phyloP scores from a whole-genome alignment of 2,797 vertebrate genomes.

The Enteromius anoplus region DNA sequence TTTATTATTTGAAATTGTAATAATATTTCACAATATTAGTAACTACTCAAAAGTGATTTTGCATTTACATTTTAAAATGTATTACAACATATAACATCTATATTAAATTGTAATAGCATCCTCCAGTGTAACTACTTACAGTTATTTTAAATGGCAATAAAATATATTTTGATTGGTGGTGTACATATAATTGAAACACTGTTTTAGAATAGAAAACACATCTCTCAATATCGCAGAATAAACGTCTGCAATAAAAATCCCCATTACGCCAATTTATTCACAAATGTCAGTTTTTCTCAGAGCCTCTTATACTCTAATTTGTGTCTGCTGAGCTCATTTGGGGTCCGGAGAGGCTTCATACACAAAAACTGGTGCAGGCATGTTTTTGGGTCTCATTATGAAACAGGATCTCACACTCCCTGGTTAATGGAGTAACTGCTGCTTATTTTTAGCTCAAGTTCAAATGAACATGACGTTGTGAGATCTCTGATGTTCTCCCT shows the following conservation, averaged over 20 bases:
- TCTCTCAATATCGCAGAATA: neutral
- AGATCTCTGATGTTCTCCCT: neutral
- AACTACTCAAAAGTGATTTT: neutral
- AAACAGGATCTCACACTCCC: conserved; percentile 12
- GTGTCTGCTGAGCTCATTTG: neutral
- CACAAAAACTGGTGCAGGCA: neutral
- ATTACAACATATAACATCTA: neutral
- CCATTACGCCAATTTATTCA: conserved; percentile 1
- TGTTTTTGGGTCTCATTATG: conserved; percentile 22
- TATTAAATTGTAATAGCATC: neutral
- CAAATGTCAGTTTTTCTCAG: conserved; percentile 15
- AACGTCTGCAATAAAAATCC: neutral
- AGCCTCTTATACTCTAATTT: neutral
- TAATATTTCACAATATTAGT: neutral
- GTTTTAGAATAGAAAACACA: neutral
- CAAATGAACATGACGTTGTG: neutral
- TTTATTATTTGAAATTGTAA: neutral
- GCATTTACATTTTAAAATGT: neutral
- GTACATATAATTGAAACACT: neutral
- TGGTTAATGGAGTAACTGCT: conserved; percentile 3
- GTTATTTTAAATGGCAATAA: neutral
- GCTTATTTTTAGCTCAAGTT: conserved; percentile 24
- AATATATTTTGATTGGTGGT: neutral
- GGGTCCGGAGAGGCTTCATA: neutral
- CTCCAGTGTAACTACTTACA: neutral